These are phyloP conservation scores for Aproaerema taeniolella DNA, from an alignment of 2,888 invertebrate species.

Conservation along the genomic window DNA sequence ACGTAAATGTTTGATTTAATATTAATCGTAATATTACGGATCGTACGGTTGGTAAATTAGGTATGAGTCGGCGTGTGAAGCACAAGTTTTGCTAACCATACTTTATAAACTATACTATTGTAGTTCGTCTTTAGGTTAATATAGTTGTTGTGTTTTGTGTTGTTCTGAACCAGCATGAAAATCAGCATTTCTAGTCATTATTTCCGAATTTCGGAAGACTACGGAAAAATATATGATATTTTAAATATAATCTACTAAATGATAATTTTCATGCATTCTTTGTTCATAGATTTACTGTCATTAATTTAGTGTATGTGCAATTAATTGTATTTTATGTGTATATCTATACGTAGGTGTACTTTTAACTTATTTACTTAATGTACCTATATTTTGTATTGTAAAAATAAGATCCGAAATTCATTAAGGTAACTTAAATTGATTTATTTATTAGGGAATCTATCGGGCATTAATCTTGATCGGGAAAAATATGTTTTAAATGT, in stretches of 20 bases:
- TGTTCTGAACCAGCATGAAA: constrained; percentile 51
- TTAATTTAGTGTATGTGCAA: constrained; percentile 71
- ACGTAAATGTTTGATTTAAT: constrained; percentile 36
- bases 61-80: constrained; percentile 37
- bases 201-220: constrained; percentile 28
- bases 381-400: constrained; percentile 23
- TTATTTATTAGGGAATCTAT: constrained; percentile 70
- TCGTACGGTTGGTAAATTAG: constrained; percentile 34
- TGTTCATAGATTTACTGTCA: constrained; percentile 57
- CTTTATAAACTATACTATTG: constrained; percentile 34
- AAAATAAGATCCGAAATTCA: constrained; percentile 8
- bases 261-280: constrained; percentile 50
- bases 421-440: constrained; percentile 46
- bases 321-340: constrained; percentile 64
- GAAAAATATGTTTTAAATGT: constrained; percentile 24
- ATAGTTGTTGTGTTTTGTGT: constrained; percentile 70
- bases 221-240: constrained; percentile 42
- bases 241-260: constrained; percentile 40
- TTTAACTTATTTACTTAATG: constrained; percentile 59
- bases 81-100: constrained; percentile 64
- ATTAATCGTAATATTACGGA: constrained; percentile 34
- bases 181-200: constrained; percentile 51
- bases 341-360: constrained; percentile 52
- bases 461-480: constrained; percentile 45
- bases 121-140: constrained; percentile 55